These are phyloP conservation scores for Nyctalus aviator DNA, from an alignment of 2,797 vertebrate genomes.

Conservation along the genomic window DNA sequence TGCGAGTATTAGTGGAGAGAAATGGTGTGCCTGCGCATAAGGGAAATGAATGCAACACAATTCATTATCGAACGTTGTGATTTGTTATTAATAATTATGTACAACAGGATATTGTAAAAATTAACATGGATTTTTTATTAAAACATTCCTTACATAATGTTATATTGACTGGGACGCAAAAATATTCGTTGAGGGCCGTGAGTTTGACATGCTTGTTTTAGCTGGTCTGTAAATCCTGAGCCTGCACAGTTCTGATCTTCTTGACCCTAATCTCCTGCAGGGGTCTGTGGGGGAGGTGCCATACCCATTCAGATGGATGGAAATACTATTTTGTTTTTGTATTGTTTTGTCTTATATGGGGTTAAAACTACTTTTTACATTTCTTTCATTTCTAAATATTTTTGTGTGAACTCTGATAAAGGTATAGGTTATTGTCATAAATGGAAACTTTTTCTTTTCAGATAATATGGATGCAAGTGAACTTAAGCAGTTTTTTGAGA, in stretches of 20 bases:
- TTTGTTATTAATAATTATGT: too few relatives aligned
- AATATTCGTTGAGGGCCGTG: too few relatives aligned
- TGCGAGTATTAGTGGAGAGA: too few relatives aligned
- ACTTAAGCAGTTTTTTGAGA: constrained; percentile 98
- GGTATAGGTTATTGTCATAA: constrained; percentile 17
- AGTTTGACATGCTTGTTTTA: not conserved
- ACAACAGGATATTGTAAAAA: too few relatives aligned
- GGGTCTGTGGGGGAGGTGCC: not conserved
- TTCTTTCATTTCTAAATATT: constrained; percentile 53
- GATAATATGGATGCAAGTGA: constrained; percentile 96
- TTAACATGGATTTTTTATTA: too few relatives aligned
- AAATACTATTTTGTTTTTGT: not conserved
- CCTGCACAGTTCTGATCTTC: not conserved
- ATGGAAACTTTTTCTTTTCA: constrained; percentile 84
- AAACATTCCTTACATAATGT: too few relatives aligned
- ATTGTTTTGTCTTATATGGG: not conserved
- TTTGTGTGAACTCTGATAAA: constrained; percentile 50
- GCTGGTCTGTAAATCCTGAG: not conserved
- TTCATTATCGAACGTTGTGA: too few relatives aligned
- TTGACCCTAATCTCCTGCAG: not conserved
- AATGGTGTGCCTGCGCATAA: too few relatives aligned
- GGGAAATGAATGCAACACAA: too few relatives aligned
- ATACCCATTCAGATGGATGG: not conserved
- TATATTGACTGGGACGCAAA: too few relatives aligned
- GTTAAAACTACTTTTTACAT: not conserved